Conservation (phyloP, 2,113 vertebrate species). For the Conger conger region DNA sequence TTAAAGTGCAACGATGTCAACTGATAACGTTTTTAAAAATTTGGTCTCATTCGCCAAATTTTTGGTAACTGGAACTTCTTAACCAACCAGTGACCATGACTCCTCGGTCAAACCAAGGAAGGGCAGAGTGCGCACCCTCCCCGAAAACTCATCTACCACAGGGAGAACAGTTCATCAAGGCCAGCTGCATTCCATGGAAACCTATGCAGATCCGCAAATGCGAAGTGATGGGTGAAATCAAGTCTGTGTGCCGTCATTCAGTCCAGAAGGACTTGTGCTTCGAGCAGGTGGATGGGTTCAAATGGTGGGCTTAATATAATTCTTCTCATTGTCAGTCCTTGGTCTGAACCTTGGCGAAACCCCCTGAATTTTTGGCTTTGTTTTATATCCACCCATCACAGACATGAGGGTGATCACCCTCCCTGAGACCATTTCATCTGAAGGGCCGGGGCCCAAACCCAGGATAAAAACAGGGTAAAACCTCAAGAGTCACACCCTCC, state of each 20-base stretch:
- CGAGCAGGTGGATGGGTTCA: not conserved
- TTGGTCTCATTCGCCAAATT: not conserved
- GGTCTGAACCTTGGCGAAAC: not conserved
- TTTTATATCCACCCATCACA: not conserved
- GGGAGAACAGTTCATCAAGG: not conserved
- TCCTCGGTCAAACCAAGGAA: not conserved
- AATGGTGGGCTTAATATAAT: not conserved
- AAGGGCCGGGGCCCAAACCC: not conserved
- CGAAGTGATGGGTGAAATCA: not conserved
- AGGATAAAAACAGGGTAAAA: not conserved
- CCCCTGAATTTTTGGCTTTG: slow-evolving; percentile 14
- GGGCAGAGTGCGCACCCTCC: too few species aligned
- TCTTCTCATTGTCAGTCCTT: not conserved
- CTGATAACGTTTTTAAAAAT: not conserved
- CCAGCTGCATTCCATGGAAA: not conserved
- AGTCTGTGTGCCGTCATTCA: not conserved
- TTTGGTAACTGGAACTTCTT: not conserved
- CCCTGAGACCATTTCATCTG: slow-evolving; percentile 22
- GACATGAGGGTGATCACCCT: not conserved
- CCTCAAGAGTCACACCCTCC: not conserved
- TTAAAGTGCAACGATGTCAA: not conserved
- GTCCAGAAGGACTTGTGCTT: not conserved
- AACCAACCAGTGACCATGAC: not conserved
- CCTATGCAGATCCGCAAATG: not conserved
- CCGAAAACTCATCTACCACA: not conserved